phyloP scores from a whole-genome alignment of 2,888 invertebrate species.

The Megaustenia siamemsis region DNA sequence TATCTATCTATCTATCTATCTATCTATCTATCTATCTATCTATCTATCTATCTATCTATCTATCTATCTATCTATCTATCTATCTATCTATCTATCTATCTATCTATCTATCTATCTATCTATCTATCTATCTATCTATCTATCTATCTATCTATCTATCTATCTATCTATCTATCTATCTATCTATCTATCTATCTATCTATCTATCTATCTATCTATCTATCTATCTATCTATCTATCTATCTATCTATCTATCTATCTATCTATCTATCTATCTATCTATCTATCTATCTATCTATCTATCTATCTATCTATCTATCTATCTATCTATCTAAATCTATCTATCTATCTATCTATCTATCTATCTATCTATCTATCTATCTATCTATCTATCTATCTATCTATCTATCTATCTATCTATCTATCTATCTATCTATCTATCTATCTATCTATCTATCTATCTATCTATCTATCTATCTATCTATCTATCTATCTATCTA shows the following conservation, averaged over 20 bases:
- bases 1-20: too few species aligned
- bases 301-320: background rate
- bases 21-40: too few species aligned
- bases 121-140: too few species aligned
- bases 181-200: too few species aligned
- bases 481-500: background rate
- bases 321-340: too few species aligned
- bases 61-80: too few species aligned
- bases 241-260: background rate
- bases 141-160: too few species aligned
- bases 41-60: too few species aligned
- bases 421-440: background rate
- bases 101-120: too few species aligned
- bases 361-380: conserved; percentile 54
- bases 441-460: background rate
- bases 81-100: too few species aligned
- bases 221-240: background rate
- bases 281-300: conserved; percentile 18
- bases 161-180: too few species aligned
- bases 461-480: background rate
- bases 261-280: background rate
- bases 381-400: conserved; percentile 23
- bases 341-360: too few species aligned
- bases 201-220: conserved; percentile 6
- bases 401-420: background rate